Evolutionary conservation across 2,888 invertebrate genomes (phyloP).

Genomic region (Papilio gigon): DNA sequence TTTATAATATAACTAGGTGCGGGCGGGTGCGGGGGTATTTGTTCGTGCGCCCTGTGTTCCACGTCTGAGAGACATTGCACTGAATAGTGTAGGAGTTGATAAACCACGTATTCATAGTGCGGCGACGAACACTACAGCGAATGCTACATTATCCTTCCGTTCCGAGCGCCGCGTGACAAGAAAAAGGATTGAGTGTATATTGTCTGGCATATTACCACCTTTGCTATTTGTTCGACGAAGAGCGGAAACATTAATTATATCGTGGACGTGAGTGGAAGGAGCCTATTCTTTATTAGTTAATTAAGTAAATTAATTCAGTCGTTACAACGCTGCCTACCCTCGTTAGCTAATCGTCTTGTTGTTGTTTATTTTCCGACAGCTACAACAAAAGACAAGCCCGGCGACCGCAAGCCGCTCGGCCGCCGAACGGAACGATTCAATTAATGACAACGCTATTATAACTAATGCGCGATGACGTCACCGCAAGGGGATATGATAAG

Average conservation of each 20-base stretch:
- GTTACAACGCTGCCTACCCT: neutral
- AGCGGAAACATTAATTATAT: neutral
- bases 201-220: too few relatives aligned
- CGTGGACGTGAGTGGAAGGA: conserved; percentile 3
- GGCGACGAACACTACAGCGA: too few relatives aligned
- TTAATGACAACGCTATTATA: neutral
- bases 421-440: neutral
- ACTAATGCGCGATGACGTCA: neutral
- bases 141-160: too few relatives aligned
- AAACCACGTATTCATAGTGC: too few relatives aligned
- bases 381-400: neutral
- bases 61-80: too few relatives aligned
- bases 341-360: conserved; percentile 31
- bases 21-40: too few relatives aligned
- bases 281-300: neutral
- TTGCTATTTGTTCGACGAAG: too few relatives aligned
- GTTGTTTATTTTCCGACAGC: conserved; percentile 36
- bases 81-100: too few relatives aligned
- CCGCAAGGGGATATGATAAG: neutral
- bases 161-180: too few relatives aligned
- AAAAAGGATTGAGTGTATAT: too few relatives aligned
- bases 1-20: too few relatives aligned
- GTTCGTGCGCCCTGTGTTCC: too few relatives aligned
- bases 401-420: neutral
- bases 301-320: neutral